These are phyloP conservation scores for Cheilinus undulatus DNA, from an alignment of 2,113 vertebrate genomes.

Conservation along the genomic window DNA sequence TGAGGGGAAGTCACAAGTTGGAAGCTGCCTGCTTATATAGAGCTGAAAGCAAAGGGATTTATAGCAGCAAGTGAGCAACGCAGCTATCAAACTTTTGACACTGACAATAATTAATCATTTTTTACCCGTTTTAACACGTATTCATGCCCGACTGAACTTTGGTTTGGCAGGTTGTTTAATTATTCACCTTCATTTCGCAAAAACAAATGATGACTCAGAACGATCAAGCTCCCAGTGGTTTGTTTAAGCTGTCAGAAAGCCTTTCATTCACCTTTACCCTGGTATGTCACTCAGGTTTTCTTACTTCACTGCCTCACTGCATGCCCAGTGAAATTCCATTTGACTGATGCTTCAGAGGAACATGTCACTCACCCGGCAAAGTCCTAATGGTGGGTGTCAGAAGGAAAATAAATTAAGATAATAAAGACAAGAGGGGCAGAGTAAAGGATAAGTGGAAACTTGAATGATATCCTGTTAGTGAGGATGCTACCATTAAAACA, in stretches of 20 bases:
- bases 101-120: slow-evolving; percentile 15
- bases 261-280: slow-evolving; percentile 17
- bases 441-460: slow-evolving; percentile 57
- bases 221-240: not conserved
- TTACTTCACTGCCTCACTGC: not conserved
- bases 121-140: slow-evolving; percentile 28
- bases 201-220: slow-evolving; percentile 49
- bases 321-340: slow-evolving; percentile 61
- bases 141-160: slow-evolving; percentile 22
- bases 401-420: slow-evolving; percentile 57
- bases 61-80: slow-evolving; percentile 26
- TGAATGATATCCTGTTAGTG: slow-evolving; percentile 59
- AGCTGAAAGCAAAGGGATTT: slow-evolving; percentile 24
- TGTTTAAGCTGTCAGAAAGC: slow-evolving; percentile 21
- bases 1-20: not conserved
- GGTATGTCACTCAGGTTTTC: slow-evolving; percentile 3
- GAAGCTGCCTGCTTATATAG: slow-evolving; percentile 10
- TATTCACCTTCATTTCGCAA: slow-evolving; percentile 23
- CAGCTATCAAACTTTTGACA: slow-evolving; percentile 21
- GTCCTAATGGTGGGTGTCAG: slow-evolving; percentile 55
- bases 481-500: slow-evolving; percentile 54
- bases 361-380: slow-evolving; percentile 44
- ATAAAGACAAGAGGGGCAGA: slow-evolving; percentile 30
- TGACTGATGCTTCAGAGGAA: slow-evolving; percentile 38
- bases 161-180: slow-evolving; percentile 35